phyloP scores from a whole-genome alignment of 2,797 vertebrate genomes.

The Epinephelus awoara region DNA sequence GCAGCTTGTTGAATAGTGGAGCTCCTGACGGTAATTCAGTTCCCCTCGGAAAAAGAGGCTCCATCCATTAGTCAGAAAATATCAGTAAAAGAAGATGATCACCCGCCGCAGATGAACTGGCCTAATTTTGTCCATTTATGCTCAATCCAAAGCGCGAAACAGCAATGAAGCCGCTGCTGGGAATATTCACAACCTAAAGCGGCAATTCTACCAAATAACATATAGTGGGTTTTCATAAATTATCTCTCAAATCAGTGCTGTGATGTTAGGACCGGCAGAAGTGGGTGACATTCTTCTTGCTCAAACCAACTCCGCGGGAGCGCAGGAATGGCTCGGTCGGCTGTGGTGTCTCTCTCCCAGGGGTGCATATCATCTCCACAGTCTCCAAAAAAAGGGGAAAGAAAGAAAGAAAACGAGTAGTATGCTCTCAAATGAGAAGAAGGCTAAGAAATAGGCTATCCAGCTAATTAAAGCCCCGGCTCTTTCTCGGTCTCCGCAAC shows the following conservation, averaged over 20 bases:
- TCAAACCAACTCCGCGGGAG: conserved; percentile 76
- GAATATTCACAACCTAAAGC: conserved; percentile 22
- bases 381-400: conserved; percentile 24
- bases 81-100: conserved; percentile 21
- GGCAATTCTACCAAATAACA: background rate
- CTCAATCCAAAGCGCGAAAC: conserved; percentile 52
- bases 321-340: conserved; percentile 64
- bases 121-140: conserved; percentile 52
- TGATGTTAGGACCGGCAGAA: conserved; percentile 72
- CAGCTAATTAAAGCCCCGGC: conserved; percentile 74
- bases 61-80: conserved; percentile 64
- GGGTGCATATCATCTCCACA: conserved; percentile 70
- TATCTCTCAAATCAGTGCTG: conserved; percentile 43
- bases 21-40: conserved; percentile 55
- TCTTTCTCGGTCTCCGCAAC: conserved; percentile 63
- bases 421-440: conserved; percentile 33
- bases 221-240: background rate
- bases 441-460: conserved; percentile 32
- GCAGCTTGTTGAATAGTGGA: conserved; percentile 84
- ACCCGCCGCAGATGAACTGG: conserved; percentile 42
- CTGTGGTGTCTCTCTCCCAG: conserved; percentile 62
- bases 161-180: conserved; percentile 36
- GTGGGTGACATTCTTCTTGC: conserved; percentile 79
- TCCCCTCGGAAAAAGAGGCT: conserved; percentile 32
- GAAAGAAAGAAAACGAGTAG: conserved; percentile 24